phyloP scores from a whole-genome alignment of 2,888 invertebrate genomes.

The Chrysodeixis includens region DNA sequence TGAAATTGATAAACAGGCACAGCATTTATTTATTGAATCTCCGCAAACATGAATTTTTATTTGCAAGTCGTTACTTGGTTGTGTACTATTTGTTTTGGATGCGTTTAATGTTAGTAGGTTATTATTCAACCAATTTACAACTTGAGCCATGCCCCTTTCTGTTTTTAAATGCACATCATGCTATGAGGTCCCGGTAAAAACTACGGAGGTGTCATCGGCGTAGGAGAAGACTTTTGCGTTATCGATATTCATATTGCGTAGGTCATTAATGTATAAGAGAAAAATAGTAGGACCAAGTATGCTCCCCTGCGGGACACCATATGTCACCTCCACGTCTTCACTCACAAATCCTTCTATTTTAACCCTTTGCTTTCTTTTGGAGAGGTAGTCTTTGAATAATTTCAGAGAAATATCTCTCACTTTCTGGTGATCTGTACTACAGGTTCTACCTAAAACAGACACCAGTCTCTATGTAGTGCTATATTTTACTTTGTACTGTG shows the following conservation, averaged over 20 bases:
- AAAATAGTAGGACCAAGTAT: constrained; percentile 32
- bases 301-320: constrained; percentile 36
- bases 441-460: too few relatives aligned
- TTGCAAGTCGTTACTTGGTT: background rate
- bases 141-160: constrained; percentile 15
- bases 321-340: background rate
- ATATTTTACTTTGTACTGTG: too few relatives aligned
- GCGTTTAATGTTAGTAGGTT: constrained; percentile 28
- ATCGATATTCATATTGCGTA: constrained; percentile 5
- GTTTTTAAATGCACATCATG: background rate
- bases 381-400: constrained; percentile 21
- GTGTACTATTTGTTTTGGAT: constrained; percentile 9
- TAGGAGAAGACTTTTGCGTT: constrained; percentile 20
- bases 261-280: constrained; percentile 29
- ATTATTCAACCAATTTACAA: constrained; percentile 19
- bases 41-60: constrained; percentile 5
- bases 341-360: constrained; percentile 11
- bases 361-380: constrained; percentile 22
- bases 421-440: too few relatives aligned
- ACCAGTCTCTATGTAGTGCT: too few relatives aligned
- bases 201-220: constrained; percentile 36
- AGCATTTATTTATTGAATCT: background rate
- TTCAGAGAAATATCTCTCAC: constrained; percentile 17
- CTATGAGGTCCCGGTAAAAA: constrained; percentile 24
- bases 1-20: constrained; percentile 1